These are phyloP conservation scores for Cololabis saira DNA, from an alignment of 2,113 vertebrate species.

Conservation along the genomic window DNA sequence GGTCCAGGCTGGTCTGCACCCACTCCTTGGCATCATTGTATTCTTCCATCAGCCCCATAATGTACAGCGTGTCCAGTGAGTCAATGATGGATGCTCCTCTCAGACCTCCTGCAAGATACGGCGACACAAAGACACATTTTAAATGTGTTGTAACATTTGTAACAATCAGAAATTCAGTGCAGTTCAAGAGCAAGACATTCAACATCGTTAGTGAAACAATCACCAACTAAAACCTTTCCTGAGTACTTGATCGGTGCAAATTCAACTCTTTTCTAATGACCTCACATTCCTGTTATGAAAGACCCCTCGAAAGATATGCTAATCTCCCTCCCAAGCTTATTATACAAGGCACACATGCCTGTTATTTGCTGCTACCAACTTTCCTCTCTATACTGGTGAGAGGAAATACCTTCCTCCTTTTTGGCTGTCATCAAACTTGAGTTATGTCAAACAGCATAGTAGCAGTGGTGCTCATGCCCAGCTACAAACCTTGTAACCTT, in stretches of 20 bases:
- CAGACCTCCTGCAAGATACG: constrained; percentile 86
- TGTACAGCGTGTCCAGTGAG: constrained; percentile 94
- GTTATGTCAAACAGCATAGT: not conserved
- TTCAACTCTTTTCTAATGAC: too few relatives aligned
- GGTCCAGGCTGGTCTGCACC: constrained; percentile 91
- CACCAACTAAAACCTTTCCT: too few relatives aligned
- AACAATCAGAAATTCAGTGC: not conserved
- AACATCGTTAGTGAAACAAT: too few relatives aligned
- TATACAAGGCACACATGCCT: not conserved
- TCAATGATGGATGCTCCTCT: constrained; percentile 93
- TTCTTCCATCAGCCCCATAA: constrained; percentile 95
- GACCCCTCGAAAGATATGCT: too few relatives aligned
- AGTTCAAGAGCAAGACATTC: not conserved
- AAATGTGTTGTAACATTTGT: not conserved
- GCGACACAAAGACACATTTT: not conserved
- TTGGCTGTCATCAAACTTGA: not conserved
- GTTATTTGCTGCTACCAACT: not conserved
- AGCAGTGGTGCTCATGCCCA: not conserved
- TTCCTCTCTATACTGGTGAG: not conserved
- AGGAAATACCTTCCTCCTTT: not conserved
- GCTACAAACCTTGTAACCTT: not conserved
- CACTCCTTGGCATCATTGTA: constrained; percentile 94
- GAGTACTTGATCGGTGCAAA: too few relatives aligned
- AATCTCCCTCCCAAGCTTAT: not conserved
- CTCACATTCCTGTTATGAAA: too few relatives aligned